Conservation (phyloP, 2,113 vertebrate species). For the Antechinus flavipes region DNA sequence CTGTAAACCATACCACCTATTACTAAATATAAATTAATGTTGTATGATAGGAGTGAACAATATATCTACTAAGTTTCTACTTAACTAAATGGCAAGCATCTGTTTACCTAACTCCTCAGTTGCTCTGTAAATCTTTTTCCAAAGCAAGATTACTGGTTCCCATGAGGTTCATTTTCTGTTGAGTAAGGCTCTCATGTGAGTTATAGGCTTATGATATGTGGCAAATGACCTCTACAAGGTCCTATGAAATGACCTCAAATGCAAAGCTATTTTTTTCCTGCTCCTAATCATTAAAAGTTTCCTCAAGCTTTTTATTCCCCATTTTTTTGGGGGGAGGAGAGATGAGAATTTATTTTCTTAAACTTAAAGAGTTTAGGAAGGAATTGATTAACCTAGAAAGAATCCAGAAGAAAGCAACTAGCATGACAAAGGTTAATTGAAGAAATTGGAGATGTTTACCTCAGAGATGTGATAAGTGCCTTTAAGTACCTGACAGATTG, state of each 20-base stretch:
- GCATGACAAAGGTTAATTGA: not conserved
- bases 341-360: not conserved
- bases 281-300: not conserved
- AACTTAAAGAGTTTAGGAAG: not conserved
- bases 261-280: not conserved
- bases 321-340: not conserved
- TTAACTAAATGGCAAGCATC: slow-evolving; percentile 45
- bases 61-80: not conserved
- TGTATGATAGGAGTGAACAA: not conserved
- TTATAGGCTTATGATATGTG: slow-evolving; percentile 28
- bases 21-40: not conserved
- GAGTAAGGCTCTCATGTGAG: slow-evolving; percentile 54
- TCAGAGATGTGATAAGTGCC: not conserved
- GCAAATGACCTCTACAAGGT: slow-evolving; percentile 23
- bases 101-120: slow-evolving; percentile 66
- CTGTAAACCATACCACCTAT: not conserved
- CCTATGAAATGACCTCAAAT: slow-evolving; percentile 4
- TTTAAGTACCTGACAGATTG: not conserved
- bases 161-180: slow-evolving; percentile 45
- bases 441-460: not conserved
- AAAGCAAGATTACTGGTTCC: slow-evolving; percentile 62
- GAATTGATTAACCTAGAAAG: not conserved
- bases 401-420: not conserved
- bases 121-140: slow-evolving; percentile 52
- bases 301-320: not conserved